These are phyloP conservation scores for Capricornis sumatraensis DNA, from an alignment of 2,113 vertebrate species.

Conservation along the genomic window DNA sequence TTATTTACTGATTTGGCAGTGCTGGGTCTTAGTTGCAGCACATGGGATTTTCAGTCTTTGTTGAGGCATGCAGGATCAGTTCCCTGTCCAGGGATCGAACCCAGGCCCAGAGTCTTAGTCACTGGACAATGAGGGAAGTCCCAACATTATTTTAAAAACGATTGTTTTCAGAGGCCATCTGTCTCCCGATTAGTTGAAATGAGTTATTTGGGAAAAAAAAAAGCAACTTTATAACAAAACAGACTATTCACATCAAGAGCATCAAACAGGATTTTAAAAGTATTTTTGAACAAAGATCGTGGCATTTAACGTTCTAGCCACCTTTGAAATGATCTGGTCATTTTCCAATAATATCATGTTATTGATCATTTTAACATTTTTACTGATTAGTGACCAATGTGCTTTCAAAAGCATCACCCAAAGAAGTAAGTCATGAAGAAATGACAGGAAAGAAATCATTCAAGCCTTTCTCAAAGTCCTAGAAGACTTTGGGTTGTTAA, in stretches of 20 bases:
- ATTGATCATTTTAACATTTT: constrained; percentile 6
- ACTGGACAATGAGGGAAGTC: background rate
- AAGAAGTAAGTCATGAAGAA: background rate
- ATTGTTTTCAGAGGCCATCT: background rate
- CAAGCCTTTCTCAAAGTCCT: background rate
- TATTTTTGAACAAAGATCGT: background rate
- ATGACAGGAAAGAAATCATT: background rate
- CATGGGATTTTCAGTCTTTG: background rate
- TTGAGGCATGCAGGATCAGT: background rate
- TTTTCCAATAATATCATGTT: background rate
- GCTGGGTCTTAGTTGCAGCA: background rate
- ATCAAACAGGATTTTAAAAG: background rate
- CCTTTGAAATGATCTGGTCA: constrained; percentile 30
- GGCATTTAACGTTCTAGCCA: background rate
- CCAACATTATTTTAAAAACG: background rate
- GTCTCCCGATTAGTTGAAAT: background rate
- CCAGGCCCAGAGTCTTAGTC: background rate
- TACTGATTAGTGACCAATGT: background rate
- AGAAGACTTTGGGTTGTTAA: background rate
- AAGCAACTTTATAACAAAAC: background rate
- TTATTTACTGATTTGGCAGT: background rate
- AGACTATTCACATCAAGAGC: background rate
- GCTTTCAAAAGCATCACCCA: background rate
- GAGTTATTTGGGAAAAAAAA: background rate
- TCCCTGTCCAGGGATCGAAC: background rate